A percentile compares a stretch with the other conserved stretches of the same genome.
Evolutionary conservation across 2,888 invertebrate species (phyloP).

Genomic region (Stegophylla sp.): DNA sequence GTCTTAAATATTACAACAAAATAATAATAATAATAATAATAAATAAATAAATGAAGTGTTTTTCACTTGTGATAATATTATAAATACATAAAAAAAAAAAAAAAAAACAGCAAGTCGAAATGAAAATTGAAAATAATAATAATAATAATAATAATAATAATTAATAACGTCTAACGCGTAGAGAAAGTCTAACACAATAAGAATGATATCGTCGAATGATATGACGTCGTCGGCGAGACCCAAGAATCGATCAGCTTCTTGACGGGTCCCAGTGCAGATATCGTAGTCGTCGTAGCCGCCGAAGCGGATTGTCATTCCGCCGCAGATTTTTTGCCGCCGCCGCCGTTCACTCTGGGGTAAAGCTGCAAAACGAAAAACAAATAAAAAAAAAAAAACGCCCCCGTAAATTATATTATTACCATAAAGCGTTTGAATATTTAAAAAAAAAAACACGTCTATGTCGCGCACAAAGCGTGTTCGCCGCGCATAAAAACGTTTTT

Average conservation of each 20-base stretch:
- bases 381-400: slow-evolving; percentile 10
- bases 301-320: slow-evolving; percentile 54
- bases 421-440: not conserved
- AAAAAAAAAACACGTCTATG: no score
- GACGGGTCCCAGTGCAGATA: slow-evolving; percentile 26
- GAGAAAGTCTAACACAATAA: slow-evolving; percentile 49
- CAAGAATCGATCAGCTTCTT: slow-evolving; percentile 28
- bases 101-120: slow-evolving; percentile 43
- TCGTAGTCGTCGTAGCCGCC: not conserved
- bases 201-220: slow-evolving; percentile 47
- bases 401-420: not conserved
- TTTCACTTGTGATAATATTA: not conserved
- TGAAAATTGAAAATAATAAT: slow-evolving; percentile 6
- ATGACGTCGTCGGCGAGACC: slow-evolving; percentile 32
- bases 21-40: slow-evolving; percentile 44
- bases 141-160: slow-evolving; percentile 31
- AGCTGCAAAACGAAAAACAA: slow-evolving; percentile 43
- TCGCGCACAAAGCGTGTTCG: not conserved
- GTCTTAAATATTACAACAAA: slow-evolving; percentile 58
- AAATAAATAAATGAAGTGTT: slow-evolving; percentile 36
- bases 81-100: slow-evolving; percentile 14
- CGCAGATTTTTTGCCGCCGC: slow-evolving; percentile 39
- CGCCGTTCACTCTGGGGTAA: slow-evolving; percentile 45
- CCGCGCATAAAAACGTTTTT: not conserved
- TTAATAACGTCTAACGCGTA: slow-evolving; percentile 33